A percentile compares a stretch with the other conserved stretches of the same genome.
Conservation (phyloP, 64 coral and sea anemone genomes). For the Pachyseris speciosa region DNA sequence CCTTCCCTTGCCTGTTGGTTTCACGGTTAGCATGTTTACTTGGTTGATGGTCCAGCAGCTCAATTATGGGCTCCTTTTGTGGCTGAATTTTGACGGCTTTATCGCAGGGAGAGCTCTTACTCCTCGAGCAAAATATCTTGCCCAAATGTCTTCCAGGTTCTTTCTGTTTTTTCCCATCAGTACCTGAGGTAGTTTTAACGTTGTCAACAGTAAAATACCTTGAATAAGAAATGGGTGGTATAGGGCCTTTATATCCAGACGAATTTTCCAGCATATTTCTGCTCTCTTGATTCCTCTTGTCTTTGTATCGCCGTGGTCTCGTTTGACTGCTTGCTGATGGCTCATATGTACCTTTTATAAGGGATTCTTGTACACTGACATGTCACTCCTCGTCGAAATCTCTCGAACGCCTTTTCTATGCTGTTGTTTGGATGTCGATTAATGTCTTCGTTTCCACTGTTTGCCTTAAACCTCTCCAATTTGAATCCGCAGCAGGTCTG, state of each 20-base stretch:
- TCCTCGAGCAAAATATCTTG: background rate
- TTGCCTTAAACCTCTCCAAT: background rate
- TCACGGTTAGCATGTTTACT: no score
- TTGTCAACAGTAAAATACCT: constrained; percentile 7
- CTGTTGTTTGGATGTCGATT: no score
- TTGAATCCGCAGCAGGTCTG: background rate
- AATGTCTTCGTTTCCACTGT: background rate
- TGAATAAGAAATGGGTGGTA: constrained; percentile 16
- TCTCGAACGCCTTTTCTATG: no score
- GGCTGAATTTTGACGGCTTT: background rate
- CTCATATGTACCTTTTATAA: no score
- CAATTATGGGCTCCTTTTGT: background rate
- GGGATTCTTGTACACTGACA: no score
- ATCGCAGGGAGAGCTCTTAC: background rate
- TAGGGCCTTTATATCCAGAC: background rate
- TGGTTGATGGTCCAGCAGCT: background rate
- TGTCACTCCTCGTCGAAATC: no score
- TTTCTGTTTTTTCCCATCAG: background rate
- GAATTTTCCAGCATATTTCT: background rate
- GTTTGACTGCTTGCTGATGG: no score
- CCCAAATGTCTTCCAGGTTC: background rate
- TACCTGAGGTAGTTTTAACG: background rate
- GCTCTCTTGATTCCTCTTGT: no score
- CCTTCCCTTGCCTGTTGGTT: background rate
- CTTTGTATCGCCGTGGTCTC: no score